These are phyloP conservation scores for Cliona cf. orientalis DNA, from an alignment of 37 sponge, comb jelly and placozoan species.

Conservation along the genomic window DNA sequence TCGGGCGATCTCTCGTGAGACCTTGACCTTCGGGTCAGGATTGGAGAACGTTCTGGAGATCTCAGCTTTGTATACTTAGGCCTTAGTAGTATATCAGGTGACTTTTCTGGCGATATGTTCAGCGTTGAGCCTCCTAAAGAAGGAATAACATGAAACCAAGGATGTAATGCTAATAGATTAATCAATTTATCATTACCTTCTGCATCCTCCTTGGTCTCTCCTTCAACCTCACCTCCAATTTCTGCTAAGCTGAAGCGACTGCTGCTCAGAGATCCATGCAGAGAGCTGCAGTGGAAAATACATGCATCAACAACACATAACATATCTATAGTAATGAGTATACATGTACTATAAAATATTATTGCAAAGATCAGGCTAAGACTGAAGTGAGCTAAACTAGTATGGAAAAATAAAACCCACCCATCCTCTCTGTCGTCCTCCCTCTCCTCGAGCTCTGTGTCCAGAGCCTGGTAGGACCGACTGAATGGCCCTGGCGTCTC, in stretches of 20 bases:
- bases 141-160: too few relatives aligned
- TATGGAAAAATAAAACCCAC: not conserved
- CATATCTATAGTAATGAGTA: not conserved
- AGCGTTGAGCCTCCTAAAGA: too few relatives aligned
- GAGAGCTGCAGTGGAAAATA: conserved; percentile 8
- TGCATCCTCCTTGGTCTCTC: conserved; percentile 12
- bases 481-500: conserved; percentile 53
- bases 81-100: not conserved
- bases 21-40: not conserved
- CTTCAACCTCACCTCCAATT: not conserved
- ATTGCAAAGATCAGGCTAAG: too few relatives aligned
- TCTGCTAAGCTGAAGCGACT: conserved; percentile 18
- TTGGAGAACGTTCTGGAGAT: conserved; percentile 15
- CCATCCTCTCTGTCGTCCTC: conserved; percentile 4
- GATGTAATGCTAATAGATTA: too few relatives aligned
- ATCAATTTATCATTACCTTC: too few relatives aligned
- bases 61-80: not conserved
- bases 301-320: not conserved
- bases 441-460: conserved; percentile 10
- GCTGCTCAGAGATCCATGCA: conserved; percentile 9
- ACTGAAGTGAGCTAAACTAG: too few relatives aligned
- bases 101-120: not conserved
- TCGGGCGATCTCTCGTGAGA: conserved; percentile 8
- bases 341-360: too few relatives aligned
- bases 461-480: conserved; percentile 27